Evolutionary conservation across 2,888 invertebrate species (phyloP).

Genomic region (Limnephilus marmoratus): DNA sequence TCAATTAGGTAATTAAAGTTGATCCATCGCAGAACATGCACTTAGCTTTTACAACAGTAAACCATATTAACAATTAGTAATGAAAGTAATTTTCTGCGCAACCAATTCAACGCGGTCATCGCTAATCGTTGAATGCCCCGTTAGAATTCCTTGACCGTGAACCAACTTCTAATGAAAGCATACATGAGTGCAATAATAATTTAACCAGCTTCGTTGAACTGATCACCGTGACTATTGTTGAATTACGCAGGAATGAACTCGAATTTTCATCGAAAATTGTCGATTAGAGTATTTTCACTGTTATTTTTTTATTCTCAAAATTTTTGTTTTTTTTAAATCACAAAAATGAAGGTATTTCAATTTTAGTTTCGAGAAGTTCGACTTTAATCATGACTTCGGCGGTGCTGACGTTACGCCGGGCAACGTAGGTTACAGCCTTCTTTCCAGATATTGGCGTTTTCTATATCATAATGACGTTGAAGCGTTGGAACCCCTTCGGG

Average conservation of each 20-base stretch:
- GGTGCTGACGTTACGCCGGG: too few species aligned
- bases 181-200: not conserved
- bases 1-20: not conserved
- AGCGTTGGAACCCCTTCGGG: too few species aligned
- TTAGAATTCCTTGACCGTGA: constrained; percentile 31
- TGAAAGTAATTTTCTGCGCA: constrained; percentile 14
- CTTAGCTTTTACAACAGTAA: not conserved
- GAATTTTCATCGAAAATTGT: too few species aligned
- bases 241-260: constrained; percentile 18
- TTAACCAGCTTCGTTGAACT: not conserved
- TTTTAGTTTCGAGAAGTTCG: too few species aligned
- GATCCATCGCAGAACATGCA: not conserved
- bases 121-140: not conserved
- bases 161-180: constrained; percentile 18
- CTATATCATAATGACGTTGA: too few species aligned
- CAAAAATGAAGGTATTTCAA: too few species aligned
- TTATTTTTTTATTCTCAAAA: too few species aligned
- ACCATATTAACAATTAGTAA: not conserved
- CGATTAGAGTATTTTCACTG: too few species aligned
- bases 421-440: too few species aligned
- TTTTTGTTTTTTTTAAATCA: too few species aligned
- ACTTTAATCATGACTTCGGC: too few species aligned
- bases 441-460: too few species aligned
- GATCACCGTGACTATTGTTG: not conserved
- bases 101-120: constrained; percentile 27